A percentile compares a stretch with the other conserved stretches of the same genome.
Conservation (phyloP, 1,140 invertebrate genomes). For the Akabosia matsudoensis region DNA sequence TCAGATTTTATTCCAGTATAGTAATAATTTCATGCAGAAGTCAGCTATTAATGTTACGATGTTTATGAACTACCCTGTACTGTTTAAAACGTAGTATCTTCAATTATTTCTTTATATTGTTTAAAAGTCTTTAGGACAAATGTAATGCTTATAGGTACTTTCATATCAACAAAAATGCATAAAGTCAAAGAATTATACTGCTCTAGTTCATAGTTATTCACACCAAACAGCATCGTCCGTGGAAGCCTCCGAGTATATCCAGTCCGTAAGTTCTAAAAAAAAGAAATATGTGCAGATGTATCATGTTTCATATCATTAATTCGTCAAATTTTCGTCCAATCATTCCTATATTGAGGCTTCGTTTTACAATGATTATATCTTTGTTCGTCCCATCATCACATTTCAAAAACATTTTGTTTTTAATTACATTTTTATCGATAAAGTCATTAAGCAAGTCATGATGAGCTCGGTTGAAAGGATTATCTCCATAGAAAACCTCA, state of each 20-base stretch:
- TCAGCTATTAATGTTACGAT: too few relatives aligned
- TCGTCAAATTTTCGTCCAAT: not conserved
- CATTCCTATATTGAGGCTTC: not conserved
- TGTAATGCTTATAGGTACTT: too few relatives aligned
- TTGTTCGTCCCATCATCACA: too few relatives aligned
- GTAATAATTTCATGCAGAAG: too few relatives aligned
- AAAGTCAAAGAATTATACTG: not conserved
- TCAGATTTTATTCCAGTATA: too few relatives aligned
- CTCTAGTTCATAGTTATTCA: not conserved
- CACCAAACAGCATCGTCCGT: conserved; percentile 31
- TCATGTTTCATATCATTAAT: not conserved
- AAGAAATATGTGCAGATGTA: not conserved
- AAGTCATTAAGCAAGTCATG: conserved; percentile 5
- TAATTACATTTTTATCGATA: not conserved
- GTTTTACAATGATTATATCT: not conserved
- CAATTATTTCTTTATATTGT: too few relatives aligned
- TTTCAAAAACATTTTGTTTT: too few relatives aligned
- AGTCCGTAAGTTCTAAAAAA: conserved; percentile 33
- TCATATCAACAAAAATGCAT: not conserved
- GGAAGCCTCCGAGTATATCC: conserved; percentile 29
- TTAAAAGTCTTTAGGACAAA: too few relatives aligned
- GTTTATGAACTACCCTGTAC: too few relatives aligned
- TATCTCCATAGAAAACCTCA: not conserved
- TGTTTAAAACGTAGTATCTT: too few relatives aligned
- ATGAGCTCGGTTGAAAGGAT: not conserved